Evolutionary conservation across 1,140 invertebrate genomes (phyloP).

Genomic region (Bilobella aurantiaca): DNA sequence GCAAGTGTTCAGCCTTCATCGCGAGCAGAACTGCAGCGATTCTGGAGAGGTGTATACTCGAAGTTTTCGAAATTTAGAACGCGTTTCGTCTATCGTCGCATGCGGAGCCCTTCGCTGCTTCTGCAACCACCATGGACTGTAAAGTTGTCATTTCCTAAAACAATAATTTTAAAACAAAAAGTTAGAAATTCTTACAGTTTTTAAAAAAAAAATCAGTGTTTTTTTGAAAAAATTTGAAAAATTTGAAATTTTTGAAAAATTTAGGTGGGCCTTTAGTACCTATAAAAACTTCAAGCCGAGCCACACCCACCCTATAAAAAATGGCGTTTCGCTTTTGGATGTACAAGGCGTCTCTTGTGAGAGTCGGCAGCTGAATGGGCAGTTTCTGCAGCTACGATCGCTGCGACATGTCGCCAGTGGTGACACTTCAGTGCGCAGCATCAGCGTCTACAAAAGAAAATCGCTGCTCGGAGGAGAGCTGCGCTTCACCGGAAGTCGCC

Average conservation of each 20-base stretch:
- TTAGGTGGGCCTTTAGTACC: background rate
- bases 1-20: conserved; percentile 38
- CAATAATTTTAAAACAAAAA: no score
- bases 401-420: background rate
- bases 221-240: background rate
- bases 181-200: no score
- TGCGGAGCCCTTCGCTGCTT: conserved; percentile 44
- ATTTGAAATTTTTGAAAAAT: background rate
- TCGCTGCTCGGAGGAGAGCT: background rate
- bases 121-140: conserved; percentile 40
- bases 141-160: background rate
- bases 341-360: background rate
- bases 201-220: background rate
- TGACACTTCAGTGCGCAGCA: background rate
- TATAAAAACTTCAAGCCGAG: background rate
- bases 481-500: background rate
- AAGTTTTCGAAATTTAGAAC: background rate
- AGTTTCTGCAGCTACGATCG: background rate
- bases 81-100: background rate
- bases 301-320: background rate
- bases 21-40: conserved; percentile 27
- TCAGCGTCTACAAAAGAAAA: background rate
- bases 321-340: background rate
- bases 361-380: background rate
- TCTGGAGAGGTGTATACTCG: background rate